Evolutionary conservation across 2,113 vertebrate genomes (phyloP).

Genomic region (Cervus canadensis): DNA sequence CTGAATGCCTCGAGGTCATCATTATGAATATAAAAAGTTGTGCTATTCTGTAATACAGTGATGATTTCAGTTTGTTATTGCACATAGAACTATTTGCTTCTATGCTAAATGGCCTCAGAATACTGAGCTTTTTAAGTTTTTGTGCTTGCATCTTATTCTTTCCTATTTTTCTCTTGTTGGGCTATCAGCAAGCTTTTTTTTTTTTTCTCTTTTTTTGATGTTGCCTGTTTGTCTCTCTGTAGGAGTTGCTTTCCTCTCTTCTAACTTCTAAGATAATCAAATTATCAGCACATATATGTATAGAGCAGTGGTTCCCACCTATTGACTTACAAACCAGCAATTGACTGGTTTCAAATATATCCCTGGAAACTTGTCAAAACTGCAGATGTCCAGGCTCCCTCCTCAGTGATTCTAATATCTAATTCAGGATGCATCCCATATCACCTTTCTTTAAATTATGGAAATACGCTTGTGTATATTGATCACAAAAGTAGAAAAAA

Average conservation of each 20-base stretch:
- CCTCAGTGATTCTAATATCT: background rate
- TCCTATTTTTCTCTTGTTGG: background rate
- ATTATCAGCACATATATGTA: background rate
- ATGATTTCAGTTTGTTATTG: background rate
- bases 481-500: conserved; percentile 12
- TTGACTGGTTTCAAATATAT: conserved; percentile 32
- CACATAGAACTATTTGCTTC: background rate
- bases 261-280: background rate
- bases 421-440: background rate
- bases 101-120: background rate
- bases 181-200: background rate
- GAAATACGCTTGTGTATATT: background rate
- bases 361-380: background rate
- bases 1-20: conserved; percentile 13
- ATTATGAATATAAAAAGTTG: background rate
- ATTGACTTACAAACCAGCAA: background rate
- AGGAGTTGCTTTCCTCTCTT: background rate
- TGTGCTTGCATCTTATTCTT: background rate
- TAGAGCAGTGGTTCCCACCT: background rate
- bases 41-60: background rate
- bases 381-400: background rate
- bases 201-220: background rate
- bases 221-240: background rate
- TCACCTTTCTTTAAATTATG: background rate
- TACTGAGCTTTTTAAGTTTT: background rate